Evolutionary conservation across 1,140 invertebrate genomes (phyloP), one percentile per base, ranked within the genome.

Genomic region (Drosophila seguyi): DNA sequence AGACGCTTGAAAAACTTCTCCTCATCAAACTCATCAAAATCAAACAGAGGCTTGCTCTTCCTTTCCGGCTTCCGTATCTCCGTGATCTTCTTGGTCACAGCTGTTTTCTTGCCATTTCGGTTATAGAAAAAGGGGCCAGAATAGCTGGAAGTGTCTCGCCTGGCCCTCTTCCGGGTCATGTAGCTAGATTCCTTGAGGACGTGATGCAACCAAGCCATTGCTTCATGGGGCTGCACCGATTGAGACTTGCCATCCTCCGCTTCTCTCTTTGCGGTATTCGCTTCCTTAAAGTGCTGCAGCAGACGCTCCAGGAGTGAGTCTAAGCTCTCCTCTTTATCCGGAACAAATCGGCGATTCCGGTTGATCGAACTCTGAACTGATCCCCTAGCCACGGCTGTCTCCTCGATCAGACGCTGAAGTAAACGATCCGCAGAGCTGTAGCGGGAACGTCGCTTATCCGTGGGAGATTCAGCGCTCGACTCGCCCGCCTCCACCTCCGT

Each of bases 1-100:
- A 92, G 29, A 8, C 88, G 90, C 72, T 92, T 92, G 41, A 92
- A 92, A 56, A 92, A 92, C 47, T 92, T 84, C 29, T 92, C 91
- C 57, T 92, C 91, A 29, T 92, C 84, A 27, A 92, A 92, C 57
- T 92, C 87, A n/a, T 75, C 66, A 2, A 74, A 75, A 34, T 92
- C 85, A 10, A 84, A 85, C 16, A 80, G 55, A 0, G 81, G 79
- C 45, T 91, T 90, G 0, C 53, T 50, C 53, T 91, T 92, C 25
- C 72, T 76, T 44, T 92, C 91, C 0, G 91, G 87, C 45, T 84
- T 92, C 2, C 81, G 82, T 20, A 92, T 92, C 69, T 92, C 91
- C 0, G 87, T 92, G 27, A 92, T 92, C 68, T 91, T 92, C 55
- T 90, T 92, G 16, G 85, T 91, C 25, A 92, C 6, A 3, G 81